These are phyloP conservation scores for Balanococcus diminutus DNA, from an alignment of 2,888 invertebrate species.

Conservation along the genomic window DNA sequence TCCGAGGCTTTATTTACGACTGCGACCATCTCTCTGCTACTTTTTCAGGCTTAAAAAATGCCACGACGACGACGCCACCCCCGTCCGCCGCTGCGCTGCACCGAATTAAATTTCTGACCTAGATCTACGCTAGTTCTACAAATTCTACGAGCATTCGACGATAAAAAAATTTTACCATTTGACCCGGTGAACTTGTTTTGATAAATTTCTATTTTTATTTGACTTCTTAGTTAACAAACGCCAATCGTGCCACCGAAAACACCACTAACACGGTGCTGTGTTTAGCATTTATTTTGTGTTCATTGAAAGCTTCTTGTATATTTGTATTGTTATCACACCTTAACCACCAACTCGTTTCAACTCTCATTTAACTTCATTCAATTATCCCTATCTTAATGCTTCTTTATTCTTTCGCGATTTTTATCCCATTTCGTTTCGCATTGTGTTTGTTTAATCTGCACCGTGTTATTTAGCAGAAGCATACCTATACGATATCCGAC, in stretches of 20 bases:
- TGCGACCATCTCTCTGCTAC: background rate
- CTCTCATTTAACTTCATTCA: slow-evolving; percentile 42
- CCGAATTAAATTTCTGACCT: slow-evolving; percentile 35
- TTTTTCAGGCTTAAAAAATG: background rate
- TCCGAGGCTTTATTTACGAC: background rate
- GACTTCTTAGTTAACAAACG: background rate
- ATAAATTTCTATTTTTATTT: slow-evolving; percentile 37
- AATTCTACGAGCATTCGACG: background rate
- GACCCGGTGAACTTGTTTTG: slow-evolving; percentile 38
- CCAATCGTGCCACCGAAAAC: background rate
- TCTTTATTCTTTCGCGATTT: background rate
- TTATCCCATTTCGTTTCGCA: background rate
- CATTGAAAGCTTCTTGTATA: slow-evolving; percentile 1
- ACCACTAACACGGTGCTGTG: background rate
- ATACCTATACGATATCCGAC: background rate
- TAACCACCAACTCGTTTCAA: slow-evolving; percentile 36
- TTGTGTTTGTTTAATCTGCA: slow-evolving; percentile 8
- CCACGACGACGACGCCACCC: no score
- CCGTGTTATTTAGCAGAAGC: background rate
- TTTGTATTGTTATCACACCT: slow-evolving; percentile 32
- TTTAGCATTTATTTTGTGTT: background rate
- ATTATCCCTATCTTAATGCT: slow-evolving; percentile 16
- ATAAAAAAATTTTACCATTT: slow-evolving; percentile 1
- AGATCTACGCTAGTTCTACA: background rate
- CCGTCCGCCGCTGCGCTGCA: background rate